phyloP scores from a whole-genome alignment of 1,140 invertebrate species.

The Lutraria rhynchaena region DNA sequence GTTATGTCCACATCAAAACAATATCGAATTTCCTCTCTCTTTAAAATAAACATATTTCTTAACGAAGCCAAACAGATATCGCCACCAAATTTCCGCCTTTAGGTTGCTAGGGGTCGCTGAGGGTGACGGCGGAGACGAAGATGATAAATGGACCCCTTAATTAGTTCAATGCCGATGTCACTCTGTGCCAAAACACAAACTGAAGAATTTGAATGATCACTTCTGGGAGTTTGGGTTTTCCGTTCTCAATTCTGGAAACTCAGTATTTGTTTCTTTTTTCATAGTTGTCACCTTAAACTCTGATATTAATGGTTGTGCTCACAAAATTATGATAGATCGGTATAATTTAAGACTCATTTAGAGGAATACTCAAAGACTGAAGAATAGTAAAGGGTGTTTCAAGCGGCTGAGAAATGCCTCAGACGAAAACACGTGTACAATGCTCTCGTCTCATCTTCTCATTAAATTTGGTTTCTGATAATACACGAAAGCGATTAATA shows the following conservation, averaged over 20 bases:
- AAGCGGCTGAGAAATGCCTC: slow-evolving; percentile 1
- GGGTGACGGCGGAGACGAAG: slow-evolving; percentile 40
- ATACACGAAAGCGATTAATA: too few relatives aligned
- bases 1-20: slow-evolving; percentile 20
- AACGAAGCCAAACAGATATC: slow-evolving; percentile 58
- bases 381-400: slow-evolving; percentile 18
- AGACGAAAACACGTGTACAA: slow-evolving; percentile 4
- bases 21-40: slow-evolving; percentile 35
- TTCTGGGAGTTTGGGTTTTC: slow-evolving; percentile 19
- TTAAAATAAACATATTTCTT: slow-evolving; percentile 60
- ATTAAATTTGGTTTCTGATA: too few relatives aligned
- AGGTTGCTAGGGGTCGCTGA: slow-evolving; percentile 42
- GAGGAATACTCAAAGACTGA: slow-evolving; percentile 35
- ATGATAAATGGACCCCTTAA: slow-evolving; percentile 62
- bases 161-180: slow-evolving; percentile 58
- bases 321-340: slow-evolving; percentile 59
- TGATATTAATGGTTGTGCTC: slow-evolving; percentile 54
- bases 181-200: slow-evolving; percentile 60
- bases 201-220: slow-evolving; percentile 51
- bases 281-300: slow-evolving; percentile 30
- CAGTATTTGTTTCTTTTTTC: slow-evolving; percentile 47
- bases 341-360: slow-evolving; percentile 52
- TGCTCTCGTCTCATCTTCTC: too few relatives aligned
- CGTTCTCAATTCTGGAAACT: not conserved
- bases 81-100: slow-evolving; percentile 43